phyloP scores from a whole-genome alignment of 2,113 vertebrate species.

The Lota lota region DNA sequence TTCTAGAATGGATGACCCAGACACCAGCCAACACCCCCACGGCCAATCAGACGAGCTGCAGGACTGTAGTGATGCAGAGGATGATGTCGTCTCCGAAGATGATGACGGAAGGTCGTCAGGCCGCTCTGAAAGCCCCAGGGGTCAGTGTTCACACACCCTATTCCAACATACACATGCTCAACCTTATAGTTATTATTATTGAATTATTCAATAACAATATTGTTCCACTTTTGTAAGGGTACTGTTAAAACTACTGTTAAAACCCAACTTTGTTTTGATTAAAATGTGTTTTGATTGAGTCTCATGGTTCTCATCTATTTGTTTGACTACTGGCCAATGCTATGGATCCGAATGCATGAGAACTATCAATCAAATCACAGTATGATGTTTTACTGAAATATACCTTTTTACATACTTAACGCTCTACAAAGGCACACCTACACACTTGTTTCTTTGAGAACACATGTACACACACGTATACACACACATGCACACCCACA shows the following conservation, averaged over 20 bases:
- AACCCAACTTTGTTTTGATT: background rate
- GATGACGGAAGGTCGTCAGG: conserved; percentile 38
- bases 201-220: too few species aligned
- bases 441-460: background rate
- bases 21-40: conserved; percentile 28
- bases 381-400: too few species aligned
- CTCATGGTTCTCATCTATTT: background rate
- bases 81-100: conserved; percentile 74
- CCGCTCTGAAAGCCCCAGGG: conserved; percentile 47
- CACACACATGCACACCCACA: conserved; percentile 15
- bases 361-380: too few species aligned
- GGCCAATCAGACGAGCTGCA: conserved; percentile 60
- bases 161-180: background rate
- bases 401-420: background rate
- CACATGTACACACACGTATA: conserved; percentile 1
- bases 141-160: conserved; percentile 28
- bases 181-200: background rate
- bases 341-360: too few species aligned
- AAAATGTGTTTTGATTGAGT: background rate
- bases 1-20: background rate
- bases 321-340: too few species aligned
- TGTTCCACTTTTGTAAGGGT: background rate
- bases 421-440: background rate
- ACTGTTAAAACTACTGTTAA: background rate
- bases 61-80: conserved; percentile 74